Percentiles rank a stretch among this genome's conserved stretches.
Evolutionary conservation across 2,797 vertebrate species (phyloP).

Genomic region (Poliocrania exsul): DNA sequence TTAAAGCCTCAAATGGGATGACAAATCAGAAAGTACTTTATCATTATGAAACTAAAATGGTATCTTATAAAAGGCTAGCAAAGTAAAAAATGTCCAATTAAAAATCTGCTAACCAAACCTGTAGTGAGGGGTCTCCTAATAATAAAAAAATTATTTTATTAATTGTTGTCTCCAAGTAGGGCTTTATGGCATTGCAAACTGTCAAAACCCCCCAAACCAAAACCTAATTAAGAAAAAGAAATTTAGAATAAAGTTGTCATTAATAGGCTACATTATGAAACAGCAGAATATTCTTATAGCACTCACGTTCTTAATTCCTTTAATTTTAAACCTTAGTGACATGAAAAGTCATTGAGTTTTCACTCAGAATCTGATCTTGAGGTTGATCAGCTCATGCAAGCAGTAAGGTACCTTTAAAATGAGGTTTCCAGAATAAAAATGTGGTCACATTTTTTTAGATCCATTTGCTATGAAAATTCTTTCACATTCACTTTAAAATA

Average conservation of each 20-base stretch:
- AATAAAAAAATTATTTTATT: not conserved
- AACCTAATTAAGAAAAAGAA: not conserved
- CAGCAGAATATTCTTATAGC: not conserved
- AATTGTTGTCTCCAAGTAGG: not conserved
- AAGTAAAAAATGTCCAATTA: not conserved
- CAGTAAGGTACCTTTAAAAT: not conserved
- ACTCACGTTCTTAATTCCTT: not conserved
- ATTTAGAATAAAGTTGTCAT: not conserved
- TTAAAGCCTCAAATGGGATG: not conserved
- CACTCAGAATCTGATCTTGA: not conserved
- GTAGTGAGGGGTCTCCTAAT: not conserved
- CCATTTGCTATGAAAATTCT: not conserved
- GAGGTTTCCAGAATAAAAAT: not conserved
- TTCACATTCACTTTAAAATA: not conserved
- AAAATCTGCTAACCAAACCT: not conserved
- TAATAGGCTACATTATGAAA: not conserved
- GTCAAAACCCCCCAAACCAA: not conserved
- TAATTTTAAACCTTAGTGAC: not conserved
- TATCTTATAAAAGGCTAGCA: not conserved
- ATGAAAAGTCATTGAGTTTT: not conserved
- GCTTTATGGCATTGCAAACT: not conserved
- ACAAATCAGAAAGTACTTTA: not conserved
- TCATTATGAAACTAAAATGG: not conserved
- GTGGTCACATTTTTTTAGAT: not conserved
- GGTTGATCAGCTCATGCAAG: not conserved